Evolutionary conservation across 2,797 vertebrate genomes (phyloP), one percentile per base, ranked within the genome.

Genomic region (Botia kubotai): DNA sequence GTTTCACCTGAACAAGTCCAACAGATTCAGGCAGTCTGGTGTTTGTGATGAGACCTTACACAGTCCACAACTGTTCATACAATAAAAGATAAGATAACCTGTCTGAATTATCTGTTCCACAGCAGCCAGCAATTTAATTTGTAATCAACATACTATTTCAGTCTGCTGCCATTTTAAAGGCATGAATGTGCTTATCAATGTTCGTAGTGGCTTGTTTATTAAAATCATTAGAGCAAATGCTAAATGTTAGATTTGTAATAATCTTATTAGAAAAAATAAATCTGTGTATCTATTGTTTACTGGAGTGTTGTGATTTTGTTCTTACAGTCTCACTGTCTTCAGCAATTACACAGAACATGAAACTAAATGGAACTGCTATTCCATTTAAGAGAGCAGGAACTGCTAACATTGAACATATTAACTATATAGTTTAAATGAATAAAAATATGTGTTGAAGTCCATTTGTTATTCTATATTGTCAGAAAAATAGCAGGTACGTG

Each of bases 51-150:
- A 60, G 53, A 67, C 66, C 43, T 19, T 66, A 8, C 19, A 72
- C 19, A 63, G 50, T 63, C 36, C 11, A 48, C 77, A 76, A 17
- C 43, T 50, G 43, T 17, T 73, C 4, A 53, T 85, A 87, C 81
- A 79, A 52, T 43, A 53, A 83, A 29, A 79, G 83, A 84, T 84
- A 83, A 84, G 83, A 84, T 58, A 63, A 46, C 62, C 36, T 66
- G 78, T 36, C 70, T 81, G 71, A 8, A 68, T 55, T 12, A 65
- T 21, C 6, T 55, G 50, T 14, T 55, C 6, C 50, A 26, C 19
- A 76, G 21, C 17, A 21, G 46, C n/a, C 58, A 0, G 21, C 10
- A 11, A 17, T 75, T 29, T 14, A 17, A 14, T 23, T 23, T 73
- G 19, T 10, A 65, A 4, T 33, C 62, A 17, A 16, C 21, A 0